Percentiles rank a stretch among this genome's conserved stretches.
Conservation (phyloP, 2,797 vertebrate genomes). For the Aselliscus stoliczkanus region DNA sequence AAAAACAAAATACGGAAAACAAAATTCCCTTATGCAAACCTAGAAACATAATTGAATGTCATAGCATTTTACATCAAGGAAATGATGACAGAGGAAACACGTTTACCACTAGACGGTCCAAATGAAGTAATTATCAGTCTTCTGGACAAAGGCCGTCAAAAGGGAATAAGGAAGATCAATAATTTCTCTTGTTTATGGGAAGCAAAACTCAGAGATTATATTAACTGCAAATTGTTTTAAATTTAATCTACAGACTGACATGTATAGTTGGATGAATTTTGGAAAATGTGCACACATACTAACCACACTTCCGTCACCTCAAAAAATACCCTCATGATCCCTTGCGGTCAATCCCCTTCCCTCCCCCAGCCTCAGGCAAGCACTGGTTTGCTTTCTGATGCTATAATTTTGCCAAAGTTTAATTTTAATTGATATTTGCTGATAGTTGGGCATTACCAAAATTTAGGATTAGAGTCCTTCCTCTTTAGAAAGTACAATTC, state of each 20-base stretch:
- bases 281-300: not conserved
- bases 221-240: not conserved
- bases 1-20: not conserved
- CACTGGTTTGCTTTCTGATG: not conserved
- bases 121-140: not conserved
- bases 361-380: not conserved
- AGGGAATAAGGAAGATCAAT: not conserved
- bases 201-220: not conserved
- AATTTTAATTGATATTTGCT: slow-evolving; percentile 33
- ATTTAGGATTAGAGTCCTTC: not conserved
- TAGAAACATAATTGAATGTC: not conserved
- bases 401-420: slow-evolving; percentile 2
- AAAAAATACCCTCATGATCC: not conserved
- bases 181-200: not conserved
- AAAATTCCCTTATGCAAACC: not conserved
- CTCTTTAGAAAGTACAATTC: not conserved
- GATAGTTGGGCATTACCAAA: not conserved
- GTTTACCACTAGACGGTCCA: not conserved
- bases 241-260: not conserved
- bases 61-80: slow-evolving; percentile 6
- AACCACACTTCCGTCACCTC: not conserved
- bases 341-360: not conserved
- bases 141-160: not conserved
- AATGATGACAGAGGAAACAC: not conserved
- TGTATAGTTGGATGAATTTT: not conserved